Conservation (phyloP, 2,888 invertebrate species). For the Cheiracanthium punctorium region DNA sequence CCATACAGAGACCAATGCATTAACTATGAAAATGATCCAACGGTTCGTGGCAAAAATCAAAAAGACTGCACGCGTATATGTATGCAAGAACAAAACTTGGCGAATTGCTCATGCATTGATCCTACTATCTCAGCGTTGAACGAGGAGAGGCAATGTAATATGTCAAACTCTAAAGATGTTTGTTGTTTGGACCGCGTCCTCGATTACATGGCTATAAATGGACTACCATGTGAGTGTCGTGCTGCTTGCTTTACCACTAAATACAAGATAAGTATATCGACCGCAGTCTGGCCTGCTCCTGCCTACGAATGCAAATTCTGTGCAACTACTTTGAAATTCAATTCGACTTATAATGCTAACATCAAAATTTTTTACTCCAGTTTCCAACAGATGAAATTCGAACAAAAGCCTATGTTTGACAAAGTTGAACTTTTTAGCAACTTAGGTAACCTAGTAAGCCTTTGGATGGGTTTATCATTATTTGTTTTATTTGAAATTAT, state of each 20-base stretch:
- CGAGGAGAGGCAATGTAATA: neutral
- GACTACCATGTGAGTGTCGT: slow-evolving; percentile 8
- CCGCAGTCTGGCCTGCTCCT: neutral
- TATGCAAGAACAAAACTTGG: neutral
- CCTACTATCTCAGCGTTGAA: neutral
- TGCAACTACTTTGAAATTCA: too few species aligned
- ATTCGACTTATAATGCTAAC: too few species aligned
- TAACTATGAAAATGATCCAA: neutral
- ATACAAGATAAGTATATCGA: neutral
- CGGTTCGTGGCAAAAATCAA: neutral
- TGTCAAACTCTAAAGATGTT: neutral
- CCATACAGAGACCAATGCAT: slow-evolving; percentile 4
- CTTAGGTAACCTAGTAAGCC: too few species aligned
- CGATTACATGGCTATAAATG: neutral
- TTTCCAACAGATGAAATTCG: too few species aligned
- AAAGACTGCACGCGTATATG: slow-evolving; percentile 9
- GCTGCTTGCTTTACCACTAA: neutral
- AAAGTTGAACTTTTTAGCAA: too few species aligned
- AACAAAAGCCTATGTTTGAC: too few species aligned
- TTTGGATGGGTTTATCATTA: too few species aligned
- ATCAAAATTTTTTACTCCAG: too few species aligned
- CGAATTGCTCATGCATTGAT: slow-evolving; percentile 10
- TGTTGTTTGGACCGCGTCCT: slow-evolving; percentile 17
- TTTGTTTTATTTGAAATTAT: too few species aligned
- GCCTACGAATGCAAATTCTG: too few species aligned